Evolutionary conservation across 2,888 invertebrate genomes (phyloP).

Genomic region (Tromatobia lineatoria): DNA sequence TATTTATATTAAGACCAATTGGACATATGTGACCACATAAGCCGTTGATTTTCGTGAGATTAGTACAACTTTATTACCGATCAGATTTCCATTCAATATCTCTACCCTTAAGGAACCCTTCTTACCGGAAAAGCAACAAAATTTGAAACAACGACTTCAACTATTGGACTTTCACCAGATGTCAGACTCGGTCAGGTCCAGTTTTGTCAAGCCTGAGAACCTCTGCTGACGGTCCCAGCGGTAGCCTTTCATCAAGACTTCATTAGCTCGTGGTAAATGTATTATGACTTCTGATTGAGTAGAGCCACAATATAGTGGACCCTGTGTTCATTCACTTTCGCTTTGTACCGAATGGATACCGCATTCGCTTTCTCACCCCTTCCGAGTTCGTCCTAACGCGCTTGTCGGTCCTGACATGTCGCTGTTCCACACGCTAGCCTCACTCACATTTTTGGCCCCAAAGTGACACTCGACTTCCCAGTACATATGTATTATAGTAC

Average conservation of each 20-base stretch:
- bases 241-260: slow-evolving; percentile 85
- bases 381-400: slow-evolving; percentile 42
- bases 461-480: slow-evolving; percentile 55
- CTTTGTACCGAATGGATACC: slow-evolving; percentile 67
- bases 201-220: slow-evolving; percentile 68
- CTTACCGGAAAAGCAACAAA: neutral
- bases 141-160: neutral
- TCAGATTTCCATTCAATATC: too few species aligned
- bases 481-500: slow-evolving; percentile 8
- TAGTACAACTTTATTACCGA: too few species aligned
- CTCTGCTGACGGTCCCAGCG: slow-evolving; percentile 76
- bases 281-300: slow-evolving; percentile 86
- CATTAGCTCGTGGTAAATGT: slow-evolving; percentile 85
- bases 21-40: neutral
- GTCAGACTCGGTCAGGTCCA: neutral
- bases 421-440: slow-evolving; percentile 30
- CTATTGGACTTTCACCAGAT: neutral
- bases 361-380: slow-evolving; percentile 69
- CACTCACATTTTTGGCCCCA: slow-evolving; percentile 55
- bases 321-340: slow-evolving; percentile 43
- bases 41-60: too few species aligned
- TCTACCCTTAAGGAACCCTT: neutral
- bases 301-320: slow-evolving; percentile 78
- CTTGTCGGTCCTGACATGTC: slow-evolving; percentile 28
- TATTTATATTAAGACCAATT: neutral